Base-by-base conservation (phyloP, 2,888 invertebrate species). In the Melanotus villosus region DNA sequence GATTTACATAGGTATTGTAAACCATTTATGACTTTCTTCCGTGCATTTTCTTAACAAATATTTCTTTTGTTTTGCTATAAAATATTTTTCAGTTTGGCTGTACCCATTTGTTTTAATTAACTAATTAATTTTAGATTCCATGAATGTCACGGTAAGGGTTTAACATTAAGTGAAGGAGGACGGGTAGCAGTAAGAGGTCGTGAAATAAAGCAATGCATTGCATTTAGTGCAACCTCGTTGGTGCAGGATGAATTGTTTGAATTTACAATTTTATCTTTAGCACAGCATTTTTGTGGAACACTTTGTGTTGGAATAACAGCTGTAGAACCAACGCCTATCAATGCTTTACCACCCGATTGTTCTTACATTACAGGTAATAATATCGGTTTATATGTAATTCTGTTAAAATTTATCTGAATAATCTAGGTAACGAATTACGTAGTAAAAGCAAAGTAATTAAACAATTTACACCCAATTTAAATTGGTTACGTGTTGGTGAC, bases 401-500 rank as follows among this genome's bases (percentile, higher is more conserved):
- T n/a, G n/a, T n/a, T n/a, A n/a, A n/a, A 34, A 52, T 52, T 26
- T n/a, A 2, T 26, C 30, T 10, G 18, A 52, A 26, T 26, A 7
- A 26, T 26, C 7, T 7, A 65, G 91, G 90, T 4, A 92, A 92
- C 78, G 91, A 93, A 83, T 88, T 94, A 3, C 87, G 89, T 59
- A 89, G 90, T 75, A 92, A 91, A 81, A 90, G 90, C 9, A 87
- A 87, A 72, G 85, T 91, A 18, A 80, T 93, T 26, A 90, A 90
- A 78, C 88, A 91, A 65, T 92, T 91, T 79, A 89, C 90, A 52
- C 90, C 91, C 3, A 91, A 89, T 76, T 87, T 97, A 74, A 93
- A 95, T 75, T 94, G 96, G 91, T 85, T 97, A 10, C 89, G 93
- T 21, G 90, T 90, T 0, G 94, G 93, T 0, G 95, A 95, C 83